phyloP scores from a whole-genome alignment of 2,888 invertebrate genomes.

The Drosophila macrothrix region DNA sequence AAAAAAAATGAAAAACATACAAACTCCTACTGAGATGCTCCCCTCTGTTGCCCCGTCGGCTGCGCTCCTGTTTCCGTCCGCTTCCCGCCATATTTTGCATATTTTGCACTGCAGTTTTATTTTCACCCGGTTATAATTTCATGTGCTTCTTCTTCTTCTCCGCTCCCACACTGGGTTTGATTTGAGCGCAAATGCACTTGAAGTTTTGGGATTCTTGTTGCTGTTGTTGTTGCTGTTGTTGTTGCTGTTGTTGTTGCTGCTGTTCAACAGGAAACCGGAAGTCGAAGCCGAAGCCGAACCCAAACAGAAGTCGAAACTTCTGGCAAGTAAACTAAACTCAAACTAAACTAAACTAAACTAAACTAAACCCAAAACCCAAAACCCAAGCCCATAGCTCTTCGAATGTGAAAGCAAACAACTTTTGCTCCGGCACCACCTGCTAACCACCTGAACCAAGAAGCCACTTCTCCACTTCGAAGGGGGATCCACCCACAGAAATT shows the following conservation, averaged over 20 bases:
- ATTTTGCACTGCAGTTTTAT: slow-evolving; percentile 44
- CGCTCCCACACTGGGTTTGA: not conserved
- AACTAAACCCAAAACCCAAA: slow-evolving; percentile 11
- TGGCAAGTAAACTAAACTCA: slow-evolving; percentile 45
- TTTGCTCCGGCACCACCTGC: slow-evolving; percentile 55
- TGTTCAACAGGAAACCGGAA: slow-evolving; percentile 54
- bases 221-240: slow-evolving; percentile 26
- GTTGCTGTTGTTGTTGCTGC: slow-evolving; percentile 23
- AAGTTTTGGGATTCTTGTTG: slow-evolving; percentile 43
- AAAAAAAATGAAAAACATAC: not conserved
- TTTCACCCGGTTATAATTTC: slow-evolving; percentile 15
- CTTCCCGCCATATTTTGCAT: slow-evolving; percentile 48
- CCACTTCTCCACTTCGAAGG: not conserved
- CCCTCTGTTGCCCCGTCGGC: not conserved
- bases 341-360: slow-evolving; percentile 30
- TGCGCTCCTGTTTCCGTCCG: not conserved
- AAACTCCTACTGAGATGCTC: not conserved
- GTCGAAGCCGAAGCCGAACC: slow-evolving; percentile 62
- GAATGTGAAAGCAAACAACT: slow-evolving; percentile 43
- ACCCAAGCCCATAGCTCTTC: not conserved
- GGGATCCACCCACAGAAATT: slow-evolving; percentile 50
- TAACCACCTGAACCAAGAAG: slow-evolving; percentile 20
- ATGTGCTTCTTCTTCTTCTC: slow-evolving; percentile 1
- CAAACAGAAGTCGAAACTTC: slow-evolving; percentile 61
- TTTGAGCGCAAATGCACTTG: slow-evolving; percentile 52